Percentiles rank a stretch among this genome's conserved stretches.
Conservation (phyloP, 1,140 invertebrate genomes). For the Calephelis virginiensis region DNA sequence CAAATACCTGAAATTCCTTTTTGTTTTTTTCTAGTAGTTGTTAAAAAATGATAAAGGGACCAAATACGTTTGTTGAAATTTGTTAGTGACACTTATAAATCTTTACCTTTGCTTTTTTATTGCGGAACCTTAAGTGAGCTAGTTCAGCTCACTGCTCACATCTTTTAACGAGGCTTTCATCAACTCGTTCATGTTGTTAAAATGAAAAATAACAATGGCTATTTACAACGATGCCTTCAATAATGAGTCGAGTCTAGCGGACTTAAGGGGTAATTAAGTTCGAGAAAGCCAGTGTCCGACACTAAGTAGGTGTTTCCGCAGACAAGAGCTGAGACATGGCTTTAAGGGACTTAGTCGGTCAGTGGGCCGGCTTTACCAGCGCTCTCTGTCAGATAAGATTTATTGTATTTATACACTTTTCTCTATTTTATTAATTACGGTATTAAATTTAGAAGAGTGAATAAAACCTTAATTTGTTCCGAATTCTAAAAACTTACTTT, state of each 20-base stretch:
- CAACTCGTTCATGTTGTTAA: neutral
- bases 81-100: no score
- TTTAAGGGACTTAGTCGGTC: slow-evolving; percentile 52
- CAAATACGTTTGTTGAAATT: no score
- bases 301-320: slow-evolving; percentile 47
- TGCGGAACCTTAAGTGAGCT: neutral
- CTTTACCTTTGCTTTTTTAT: no score
- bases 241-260: slow-evolving; percentile 22
- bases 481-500: neutral
- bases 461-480: neutral
- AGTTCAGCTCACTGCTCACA: neutral
- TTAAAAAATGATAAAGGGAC: no score
- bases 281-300: slow-evolving; percentile 41
- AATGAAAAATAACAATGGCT: slow-evolving; percentile 14
- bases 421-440: neutral
- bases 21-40: no score
- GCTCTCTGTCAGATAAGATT: slow-evolving; percentile 21
- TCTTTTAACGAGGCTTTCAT: neutral
- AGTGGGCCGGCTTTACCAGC: slow-evolving; percentile 39
- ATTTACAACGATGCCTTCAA: slow-evolving; percentile 14
- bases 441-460: neutral
- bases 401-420: slow-evolving; percentile 2
- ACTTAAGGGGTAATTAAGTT: slow-evolving; percentile 44
- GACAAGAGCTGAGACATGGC: slow-evolving; percentile 36
- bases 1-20: no score